Conservation (phyloP, 2,888 invertebrate species). For the Homarus gammarus region DNA sequence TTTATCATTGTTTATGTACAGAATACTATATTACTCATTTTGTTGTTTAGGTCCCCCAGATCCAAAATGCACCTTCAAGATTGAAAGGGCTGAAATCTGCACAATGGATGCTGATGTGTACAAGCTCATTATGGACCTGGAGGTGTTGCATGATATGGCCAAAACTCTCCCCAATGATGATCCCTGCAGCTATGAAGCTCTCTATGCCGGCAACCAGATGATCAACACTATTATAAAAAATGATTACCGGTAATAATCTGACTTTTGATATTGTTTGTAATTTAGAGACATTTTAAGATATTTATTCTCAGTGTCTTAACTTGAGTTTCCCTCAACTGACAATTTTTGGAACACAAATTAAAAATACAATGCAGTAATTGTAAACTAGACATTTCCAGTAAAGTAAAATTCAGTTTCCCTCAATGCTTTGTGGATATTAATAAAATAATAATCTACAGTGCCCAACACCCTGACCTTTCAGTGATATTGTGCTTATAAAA, state of each 20-base stretch:
- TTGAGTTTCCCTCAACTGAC: no score
- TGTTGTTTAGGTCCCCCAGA: conserved; percentile 20
- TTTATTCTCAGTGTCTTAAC: no score
- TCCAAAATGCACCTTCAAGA: conserved; percentile 77
- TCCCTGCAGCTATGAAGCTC: conserved; percentile 80
- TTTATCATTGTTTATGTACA: neutral
- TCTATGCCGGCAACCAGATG: conserved; percentile 81
- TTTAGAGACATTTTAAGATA: no score
- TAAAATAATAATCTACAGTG: no score
- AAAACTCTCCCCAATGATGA: conserved; percentile 78
- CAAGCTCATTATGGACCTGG: conserved; percentile 79
- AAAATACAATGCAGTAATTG: no score
- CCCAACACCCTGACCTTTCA: no score
- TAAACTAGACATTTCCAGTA: no score
- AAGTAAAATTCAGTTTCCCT: no score
- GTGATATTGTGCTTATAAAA: no score
- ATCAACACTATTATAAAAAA: conserved; percentile 79
- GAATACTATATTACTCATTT: neutral
- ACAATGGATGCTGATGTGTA: conserved; percentile 78
- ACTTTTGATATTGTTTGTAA: no score
- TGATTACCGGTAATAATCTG: conserved; percentile 8
- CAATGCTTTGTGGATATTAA: no score
- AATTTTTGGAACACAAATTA: no score
- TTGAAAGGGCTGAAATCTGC: conserved; percentile 79
- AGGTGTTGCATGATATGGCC: conserved; percentile 80